A percentile compares a stretch with the other conserved stretches of the same genome.
Evolutionary conservation across 2,113 vertebrate species (phyloP).

Genomic region (Apeltes quadracus): DNA sequence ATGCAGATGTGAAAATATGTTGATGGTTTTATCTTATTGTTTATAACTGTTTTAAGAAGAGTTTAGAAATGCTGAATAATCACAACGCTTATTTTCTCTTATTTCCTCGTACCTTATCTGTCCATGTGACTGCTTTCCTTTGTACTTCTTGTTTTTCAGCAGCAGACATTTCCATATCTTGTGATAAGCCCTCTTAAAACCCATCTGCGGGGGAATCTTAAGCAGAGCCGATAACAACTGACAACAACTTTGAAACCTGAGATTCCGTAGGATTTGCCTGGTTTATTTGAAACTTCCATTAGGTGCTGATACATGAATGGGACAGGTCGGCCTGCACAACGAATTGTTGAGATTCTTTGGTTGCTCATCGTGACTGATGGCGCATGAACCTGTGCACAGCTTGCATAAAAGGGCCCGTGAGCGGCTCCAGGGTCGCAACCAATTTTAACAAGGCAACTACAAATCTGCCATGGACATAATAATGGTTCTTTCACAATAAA

Average conservation of each 20-base stretch:
- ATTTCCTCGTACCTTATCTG: conserved; percentile 10
- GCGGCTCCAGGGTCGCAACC: not conserved
- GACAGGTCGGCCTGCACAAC: not conserved
- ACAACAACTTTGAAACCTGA: conserved; percentile 21
- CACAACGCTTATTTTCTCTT: not conserved
- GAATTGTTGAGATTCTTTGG: not conserved
- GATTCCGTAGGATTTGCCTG: conserved; percentile 4
- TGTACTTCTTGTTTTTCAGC: conserved; percentile 14
- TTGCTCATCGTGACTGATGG: not conserved
- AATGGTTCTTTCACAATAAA: conserved; percentile 26
- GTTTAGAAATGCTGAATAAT: conserved; percentile 16
- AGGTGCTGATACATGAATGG: not conserved
- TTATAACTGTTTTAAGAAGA: conserved; percentile 1
- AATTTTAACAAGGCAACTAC: too few species aligned
- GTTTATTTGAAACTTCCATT: conserved; percentile 13
- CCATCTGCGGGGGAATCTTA: not conserved
- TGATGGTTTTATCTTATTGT: conserved; percentile 13
- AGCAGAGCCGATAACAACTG: conserved; percentile 7
- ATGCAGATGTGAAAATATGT: conserved; percentile 4
- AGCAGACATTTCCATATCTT: conserved; percentile 7
- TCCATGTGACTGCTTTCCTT: not conserved
- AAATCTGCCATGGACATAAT: not conserved
- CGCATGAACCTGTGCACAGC: conserved; percentile 1
- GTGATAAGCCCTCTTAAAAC: not conserved
- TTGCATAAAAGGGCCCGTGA: conserved; percentile 9